Percentiles rank a stretch among this genome's conserved stretches.
Evolutionary conservation across 2,113 vertebrate species (phyloP).

Genomic region (Larimichthys crocea): DNA sequence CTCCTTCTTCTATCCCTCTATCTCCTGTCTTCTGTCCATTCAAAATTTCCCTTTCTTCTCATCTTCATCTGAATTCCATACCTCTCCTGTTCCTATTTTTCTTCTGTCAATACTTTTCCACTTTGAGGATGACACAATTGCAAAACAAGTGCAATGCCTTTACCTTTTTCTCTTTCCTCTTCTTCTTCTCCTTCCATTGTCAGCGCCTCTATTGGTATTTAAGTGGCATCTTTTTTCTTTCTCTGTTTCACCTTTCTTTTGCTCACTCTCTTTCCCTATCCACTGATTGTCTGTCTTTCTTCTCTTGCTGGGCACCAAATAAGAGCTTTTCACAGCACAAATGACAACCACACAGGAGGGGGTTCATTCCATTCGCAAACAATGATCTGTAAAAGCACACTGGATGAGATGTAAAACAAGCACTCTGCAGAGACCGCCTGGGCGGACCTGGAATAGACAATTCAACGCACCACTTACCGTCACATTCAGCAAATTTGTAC

Average conservation of each 20-base stretch:
- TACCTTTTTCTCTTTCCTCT: not conserved
- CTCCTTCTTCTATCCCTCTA: not conserved
- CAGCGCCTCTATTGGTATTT: slow-evolving; percentile 18
- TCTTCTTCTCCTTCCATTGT: slow-evolving; percentile 13
- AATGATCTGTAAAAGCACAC: slow-evolving; percentile 70
- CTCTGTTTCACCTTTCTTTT: slow-evolving; percentile 22
- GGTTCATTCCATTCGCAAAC: slow-evolving; percentile 66
- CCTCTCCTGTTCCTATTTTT: not conserved
- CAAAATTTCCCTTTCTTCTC: not conserved
- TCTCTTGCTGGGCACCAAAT: slow-evolving; percentile 60
- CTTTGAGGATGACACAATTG: not conserved
- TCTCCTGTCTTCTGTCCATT: not conserved
- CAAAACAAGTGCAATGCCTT: slow-evolving; percentile 12
- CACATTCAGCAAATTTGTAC: slow-evolving; percentile 66
- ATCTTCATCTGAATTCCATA: not conserved
- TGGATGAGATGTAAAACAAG: slow-evolving; percentile 70
- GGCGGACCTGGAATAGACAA: slow-evolving; percentile 70
- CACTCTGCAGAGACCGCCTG: slow-evolving; percentile 62
- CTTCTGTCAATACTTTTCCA: not conserved
- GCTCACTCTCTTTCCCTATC: slow-evolving; percentile 25
- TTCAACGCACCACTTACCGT: slow-evolving; percentile 73
- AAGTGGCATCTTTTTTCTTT: slow-evolving; percentile 34
- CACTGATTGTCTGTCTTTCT: slow-evolving; percentile 51
- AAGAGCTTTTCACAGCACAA: slow-evolving; percentile 65
- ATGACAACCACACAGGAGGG: slow-evolving; percentile 65